Evolutionary conservation across 2,888 invertebrate genomes (phyloP), one percentile per base, ranked within the genome.

Genomic region (Macropis europaea): DNA sequence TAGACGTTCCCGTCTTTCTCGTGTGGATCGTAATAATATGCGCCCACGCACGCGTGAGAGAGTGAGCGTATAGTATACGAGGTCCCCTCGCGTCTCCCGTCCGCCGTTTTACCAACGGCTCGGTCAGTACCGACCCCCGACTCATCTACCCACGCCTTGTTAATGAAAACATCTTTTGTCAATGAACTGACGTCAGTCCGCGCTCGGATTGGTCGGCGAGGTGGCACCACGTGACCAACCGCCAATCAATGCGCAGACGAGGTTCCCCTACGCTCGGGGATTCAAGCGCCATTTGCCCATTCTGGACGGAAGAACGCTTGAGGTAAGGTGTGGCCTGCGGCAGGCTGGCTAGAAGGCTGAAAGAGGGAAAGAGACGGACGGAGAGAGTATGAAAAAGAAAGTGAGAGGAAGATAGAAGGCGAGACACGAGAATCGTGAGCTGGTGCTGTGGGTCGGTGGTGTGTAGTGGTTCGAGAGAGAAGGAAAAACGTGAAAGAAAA

Each of bases 151-250:
- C 84, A 84, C 87, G 86, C 86, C 86, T 85, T 83, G 86, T 88
- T 88, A 88, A 88, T 88, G 88, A 88, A 88, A 88, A 88, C 87
- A 87, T 87, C 89, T 88, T 89, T 89, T 87, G 90, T 91, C 91
- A 91, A 91, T 91, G 91, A 90, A 91, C 90, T 91, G 91, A 91
- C 91, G 91, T 91, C 90, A 89, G 87, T 47, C 64, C 68, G 57
- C 13, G 7, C 47, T 19, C 24, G 72, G 74, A 86, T 91, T 91
- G 91, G 91, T 84, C 74, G 47, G 22, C 47, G 30, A 26, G 36
- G 22, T 30, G n/a, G 38, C 32, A 83, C 86, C 91, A 90, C 90
- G 91, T 91, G 91, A 91, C 82, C 86, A 42, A 6, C 34, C 48
- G 32, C 91, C 90, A 91, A 91, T 90, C 50, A 42, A 40, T n/a